Base-by-base conservation (phyloP, 1,140 invertebrate genomes). In the Colletes latitarsis region DNA sequence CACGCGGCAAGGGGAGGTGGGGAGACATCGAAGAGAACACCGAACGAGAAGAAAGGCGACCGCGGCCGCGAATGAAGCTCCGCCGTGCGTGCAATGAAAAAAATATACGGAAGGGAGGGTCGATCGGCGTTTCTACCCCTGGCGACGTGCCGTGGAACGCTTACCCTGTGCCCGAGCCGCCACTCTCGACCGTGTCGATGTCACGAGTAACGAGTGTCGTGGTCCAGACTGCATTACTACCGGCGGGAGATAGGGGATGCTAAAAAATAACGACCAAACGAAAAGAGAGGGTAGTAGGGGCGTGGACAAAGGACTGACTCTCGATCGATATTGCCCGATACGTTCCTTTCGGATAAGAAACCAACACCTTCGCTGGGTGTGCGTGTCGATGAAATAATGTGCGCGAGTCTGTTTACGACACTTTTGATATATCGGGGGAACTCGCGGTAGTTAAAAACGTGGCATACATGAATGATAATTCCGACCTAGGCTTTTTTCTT, bases 181-280 rank as follows among this genome's bases (percentile, higher is more conserved):
- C 71, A 41, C 55, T 43, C 52, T 49, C 49, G 49, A 19, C 46
- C 39, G 57, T 39, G 30, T 77, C 68, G 41, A 43, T 71, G 68
- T 21, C 78, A 41, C 43, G 39, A 46, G 57, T 82, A 83, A 83
- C 73, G 73, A 82, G 81, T 80, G 68, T 81, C 60, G 64, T 63
- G 52, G 30, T 10, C 2, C 71, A 41, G 72, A 52, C 60, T 71
- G 72, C 19, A 66, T 74, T 81, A 53, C 52, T 70, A 49, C 55
- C n/a, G 49, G 46, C 14, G 15, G 41, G 39, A n/a, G 60, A 74
- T 74, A 39, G 30, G 64, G 17, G 14, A 74, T 63, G 30, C 12
- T 63, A 19, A 49, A 15, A 58, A 62, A 66, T 77, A 77, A 82
- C 58, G 41, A 57, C 17, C 43, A 53, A 49, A 52, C 41, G 64